Conservation (phyloP, 2,113 vertebrate genomes). For the Antechinus flavipes region DNA sequence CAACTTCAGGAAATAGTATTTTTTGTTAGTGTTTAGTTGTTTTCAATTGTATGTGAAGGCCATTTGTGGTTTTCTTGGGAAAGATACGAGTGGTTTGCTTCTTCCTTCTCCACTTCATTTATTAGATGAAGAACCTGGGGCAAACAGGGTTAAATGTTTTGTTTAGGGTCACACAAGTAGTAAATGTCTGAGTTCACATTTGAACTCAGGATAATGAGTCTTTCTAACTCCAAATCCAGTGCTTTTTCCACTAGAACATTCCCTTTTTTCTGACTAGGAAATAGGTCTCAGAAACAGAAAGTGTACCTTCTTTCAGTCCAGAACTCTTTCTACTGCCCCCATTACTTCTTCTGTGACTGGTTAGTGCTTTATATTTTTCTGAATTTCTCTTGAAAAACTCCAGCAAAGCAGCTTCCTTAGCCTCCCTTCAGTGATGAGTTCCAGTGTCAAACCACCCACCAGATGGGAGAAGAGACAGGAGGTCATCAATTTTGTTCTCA, state of each 20-base stretch:
- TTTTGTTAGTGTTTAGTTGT: neutral
- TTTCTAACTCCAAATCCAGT: neutral
- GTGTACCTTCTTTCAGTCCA: neutral
- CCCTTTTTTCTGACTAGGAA: neutral
- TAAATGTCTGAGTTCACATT: neutral
- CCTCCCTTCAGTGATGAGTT: neutral
- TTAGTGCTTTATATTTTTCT: neutral
- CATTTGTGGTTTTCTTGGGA: neutral
- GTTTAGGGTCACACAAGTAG: neutral
- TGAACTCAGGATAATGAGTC: neutral
- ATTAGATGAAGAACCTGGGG: neutral
- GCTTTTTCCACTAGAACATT: neutral
- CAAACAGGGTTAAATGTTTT: neutral
- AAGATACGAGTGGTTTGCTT: neutral
- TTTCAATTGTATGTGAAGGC: neutral
- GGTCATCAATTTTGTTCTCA: neutral
- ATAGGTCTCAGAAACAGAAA: neutral
- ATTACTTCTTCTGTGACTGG: neutral
- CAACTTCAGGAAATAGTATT: neutral
- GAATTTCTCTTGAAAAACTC: neutral
- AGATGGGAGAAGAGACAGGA: neutral
- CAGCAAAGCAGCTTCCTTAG: conserved; percentile 9
- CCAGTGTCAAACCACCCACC: neutral
- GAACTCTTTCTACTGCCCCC: rapidly evolving
- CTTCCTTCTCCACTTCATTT: neutral